Percentiles rank a stretch among this genome's conserved stretches.
Conservation (phyloP, 2,113 vertebrate species). For the Pimephales promelas region DNA sequence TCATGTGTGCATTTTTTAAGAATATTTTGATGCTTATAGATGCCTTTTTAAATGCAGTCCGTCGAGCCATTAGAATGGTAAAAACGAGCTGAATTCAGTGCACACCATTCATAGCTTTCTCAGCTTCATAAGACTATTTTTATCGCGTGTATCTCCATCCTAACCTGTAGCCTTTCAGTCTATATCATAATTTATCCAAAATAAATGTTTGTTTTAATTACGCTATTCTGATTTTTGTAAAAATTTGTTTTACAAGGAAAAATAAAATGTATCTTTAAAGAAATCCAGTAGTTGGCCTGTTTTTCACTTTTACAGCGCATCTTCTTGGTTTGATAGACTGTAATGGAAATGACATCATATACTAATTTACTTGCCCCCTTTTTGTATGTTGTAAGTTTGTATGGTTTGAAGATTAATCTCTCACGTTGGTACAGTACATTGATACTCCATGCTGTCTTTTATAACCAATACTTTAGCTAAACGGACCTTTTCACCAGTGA, state of each 20-base stretch:
- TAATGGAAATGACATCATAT: neutral
- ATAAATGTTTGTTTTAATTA: slow-evolving; percentile 71
- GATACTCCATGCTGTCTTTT: neutral
- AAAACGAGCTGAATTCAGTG: slow-evolving; percentile 30
- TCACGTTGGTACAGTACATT: neutral
- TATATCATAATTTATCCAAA: slow-evolving; percentile 64
- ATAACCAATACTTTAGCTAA: neutral
- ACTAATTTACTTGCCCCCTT: neutral
- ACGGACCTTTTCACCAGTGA: neutral
- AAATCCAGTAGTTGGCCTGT: slow-evolving; percentile 51
- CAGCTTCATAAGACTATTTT: slow-evolving; percentile 50
- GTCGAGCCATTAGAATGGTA: slow-evolving; percentile 32
- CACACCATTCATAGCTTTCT: slow-evolving; percentile 51
- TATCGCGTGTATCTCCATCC: slow-evolving; percentile 52
- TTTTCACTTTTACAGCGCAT: neutral
- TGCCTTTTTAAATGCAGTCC: slow-evolving; percentile 55
- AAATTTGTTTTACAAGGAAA: slow-evolving; percentile 84
- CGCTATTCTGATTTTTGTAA: slow-evolving; percentile 81
- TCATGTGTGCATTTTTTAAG: slow-evolving; percentile 55
- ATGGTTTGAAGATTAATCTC: neutral
- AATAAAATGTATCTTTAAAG: slow-evolving; percentile 85
- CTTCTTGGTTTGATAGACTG: neutral
- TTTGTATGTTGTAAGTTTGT: no score
- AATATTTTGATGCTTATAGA: slow-evolving; percentile 58
- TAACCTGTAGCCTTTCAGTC: slow-evolving; percentile 57